Evolutionary conservation across 2,113 vertebrate species (phyloP), one percentile per base, ranked within the genome.

Genomic region (Geococcyx californianus): DNA sequence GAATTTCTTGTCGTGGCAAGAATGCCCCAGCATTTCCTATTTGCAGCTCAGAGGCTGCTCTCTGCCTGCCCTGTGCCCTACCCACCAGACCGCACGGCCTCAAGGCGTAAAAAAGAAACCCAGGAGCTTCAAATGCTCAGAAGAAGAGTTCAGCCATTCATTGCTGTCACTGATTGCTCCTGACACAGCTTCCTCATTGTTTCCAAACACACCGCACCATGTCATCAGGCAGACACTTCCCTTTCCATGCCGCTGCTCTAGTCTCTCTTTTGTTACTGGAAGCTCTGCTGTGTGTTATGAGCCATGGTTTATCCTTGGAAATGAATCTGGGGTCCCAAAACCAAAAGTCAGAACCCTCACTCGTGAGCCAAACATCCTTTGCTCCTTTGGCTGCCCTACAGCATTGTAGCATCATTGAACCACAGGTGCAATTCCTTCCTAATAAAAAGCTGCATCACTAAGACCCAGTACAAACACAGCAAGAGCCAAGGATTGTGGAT

Each of bases 391-490:
- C 77, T 70, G 62, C 52, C 45, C 77, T 40, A 10, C 25, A 69
- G 51, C 47, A 4, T 1, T 31, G 25, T 11, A 49, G 38, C 25
- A 5, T 34, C 38, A 55, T 23, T 78, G 44, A 72, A 73, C 45
- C 12, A 3, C 44, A 36, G 42, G 42, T 10, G 10, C 1, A 3
- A 55, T 47, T 58, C 45, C 64, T 75, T 62, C 60, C 40, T 29
- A 16, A 34, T 33, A 31, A 89, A 42, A 45, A 23, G 3, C 19
- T 26, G 13, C 66, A 51, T 36, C 62, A 23, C 66, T 9, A 7
- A 83, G 16, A 45, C 6, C 16, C 5, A 0, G 15, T 75, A 26
- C 52, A 70, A 44, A 52, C 15, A 16, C 0, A 42, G 16, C 0
- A 1, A 34, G 11, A 55, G 4, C 47, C 42, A 60, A 79, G 52